Evolutionary conservation across 2,797 vertebrate genomes (phyloP), one percentile per base, ranked within the genome.

Genomic region (Mallotus villosus): DNA sequence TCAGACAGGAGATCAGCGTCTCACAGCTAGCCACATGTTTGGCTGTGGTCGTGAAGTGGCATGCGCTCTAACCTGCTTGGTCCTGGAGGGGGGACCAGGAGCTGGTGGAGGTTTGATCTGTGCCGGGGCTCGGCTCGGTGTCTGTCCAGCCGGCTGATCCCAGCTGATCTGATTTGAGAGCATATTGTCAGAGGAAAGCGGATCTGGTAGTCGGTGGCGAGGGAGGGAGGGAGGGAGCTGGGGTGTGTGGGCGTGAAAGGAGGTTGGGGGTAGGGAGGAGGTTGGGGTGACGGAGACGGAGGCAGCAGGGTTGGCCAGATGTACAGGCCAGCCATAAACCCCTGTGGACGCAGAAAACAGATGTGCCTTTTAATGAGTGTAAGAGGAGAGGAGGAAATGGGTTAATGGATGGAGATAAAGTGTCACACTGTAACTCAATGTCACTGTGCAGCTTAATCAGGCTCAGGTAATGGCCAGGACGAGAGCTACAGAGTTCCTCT

Each of bases 321-420:
- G 83, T 74, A 84, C 82, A 74, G 65, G 79, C 66, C 1, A 0
- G 71, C 85, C 76, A 57, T 84, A 80, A 86, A 82, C 58, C 62
- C 63, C 76, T 76, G 67, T 76, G 83, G 79, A 77, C 2, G 77
- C 68, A 78, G 72, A 68, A 82, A 88, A 83, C 90, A 92, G 87
- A 89, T 91, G 90, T 89, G 83, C 68, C 73, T 78, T 85, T 88
- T 89, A 90, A 85, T 82, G 85, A 87, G 82, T 1, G 37, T 83
- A 81, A 80, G 78, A 87, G 74, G 57, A 86, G 80, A 86, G 79
- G 78, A 89, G 87, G 88, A 88, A 89, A 80, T 65, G 0, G 71
- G 65, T 83, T 89, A 87, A 88, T 87, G 70, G 81, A 46, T 69
- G 63, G 77, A 75, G 81, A 80, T 88, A 79, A 84, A 76, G 77